phyloP scores from a whole-genome alignment of 2,888 invertebrate species.

The Belgica antarctica region DNA sequence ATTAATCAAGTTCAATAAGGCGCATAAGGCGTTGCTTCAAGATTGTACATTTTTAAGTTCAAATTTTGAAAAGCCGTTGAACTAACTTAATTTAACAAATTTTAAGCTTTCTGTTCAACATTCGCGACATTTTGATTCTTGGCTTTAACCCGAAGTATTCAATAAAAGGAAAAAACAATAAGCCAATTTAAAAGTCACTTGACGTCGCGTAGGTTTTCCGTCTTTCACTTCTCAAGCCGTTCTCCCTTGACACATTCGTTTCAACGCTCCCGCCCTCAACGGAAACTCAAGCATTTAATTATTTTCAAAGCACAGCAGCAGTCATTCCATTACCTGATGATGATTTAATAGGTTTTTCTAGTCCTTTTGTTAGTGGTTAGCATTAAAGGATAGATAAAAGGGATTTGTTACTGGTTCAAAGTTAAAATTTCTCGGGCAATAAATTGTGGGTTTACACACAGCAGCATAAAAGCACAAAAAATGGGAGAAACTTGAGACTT shows the following conservation, averaged over 20 bases:
- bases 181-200: too few species aligned
- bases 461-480: neutral
- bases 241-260: conserved; percentile 1
- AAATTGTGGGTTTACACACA: neutral
- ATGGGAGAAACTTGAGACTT: neutral
- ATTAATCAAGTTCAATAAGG: too few species aligned
- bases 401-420: conserved; percentile 17
- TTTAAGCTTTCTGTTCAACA: too few species aligned
- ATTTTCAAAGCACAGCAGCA: conserved; percentile 8
- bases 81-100: too few species aligned
- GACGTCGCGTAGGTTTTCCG: too few species aligned
- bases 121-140: too few species aligned
- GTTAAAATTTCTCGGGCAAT: conserved; percentile 15
- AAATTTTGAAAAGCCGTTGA: too few species aligned
- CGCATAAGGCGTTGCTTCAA: too few species aligned
- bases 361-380: conserved; percentile 40
- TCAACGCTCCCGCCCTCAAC: neutral
- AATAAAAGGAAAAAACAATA: too few species aligned
- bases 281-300: conserved; percentile 4
- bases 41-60: too few species aligned
- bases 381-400: conserved; percentile 24
- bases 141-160: too few species aligned
- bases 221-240: too few species aligned
- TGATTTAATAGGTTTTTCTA: conserved; percentile 43
- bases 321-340: conserved; percentile 41